Conservation (phyloP, 2,797 vertebrate species). For the Catostomus latipinnis region DNA sequence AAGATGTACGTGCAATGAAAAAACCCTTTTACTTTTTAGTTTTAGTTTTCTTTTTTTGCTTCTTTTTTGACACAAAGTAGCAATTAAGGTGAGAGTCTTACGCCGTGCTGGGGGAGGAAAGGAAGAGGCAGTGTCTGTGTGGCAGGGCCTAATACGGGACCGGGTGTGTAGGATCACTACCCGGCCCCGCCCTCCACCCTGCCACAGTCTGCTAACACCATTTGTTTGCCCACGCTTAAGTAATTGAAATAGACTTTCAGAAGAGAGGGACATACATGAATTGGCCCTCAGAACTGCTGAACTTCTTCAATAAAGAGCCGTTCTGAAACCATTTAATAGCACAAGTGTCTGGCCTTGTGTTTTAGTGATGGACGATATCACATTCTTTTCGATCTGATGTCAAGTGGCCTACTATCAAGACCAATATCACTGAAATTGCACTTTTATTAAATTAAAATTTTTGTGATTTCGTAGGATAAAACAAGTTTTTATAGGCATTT, state of each 20-base stretch:
- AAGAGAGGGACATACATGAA: constrained; percentile 49
- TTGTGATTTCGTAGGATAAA: no score
- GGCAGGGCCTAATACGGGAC: no score
- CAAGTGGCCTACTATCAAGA: no score
- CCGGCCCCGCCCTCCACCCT: no score
- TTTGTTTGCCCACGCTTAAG: constrained; percentile 42
- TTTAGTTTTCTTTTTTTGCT: not conserved
- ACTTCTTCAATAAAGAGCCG: constrained; percentile 26
- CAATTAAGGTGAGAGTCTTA: constrained; percentile 60
- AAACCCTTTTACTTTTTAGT: constrained; percentile 32
- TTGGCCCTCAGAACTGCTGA: constrained; percentile 51
- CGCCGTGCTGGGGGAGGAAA: constrained; percentile 8
- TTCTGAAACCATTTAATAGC: not conserved
- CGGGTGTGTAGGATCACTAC: no score
- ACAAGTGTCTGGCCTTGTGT: not conserved
- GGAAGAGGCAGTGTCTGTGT: not conserved
- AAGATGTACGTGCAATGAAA: constrained; percentile 49
- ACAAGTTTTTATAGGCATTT: no score
- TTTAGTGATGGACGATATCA: not conserved
- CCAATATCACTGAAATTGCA: no score
- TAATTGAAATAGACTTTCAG: constrained; percentile 63
- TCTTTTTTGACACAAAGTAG: constrained; percentile 47
- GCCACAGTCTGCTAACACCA: no score
- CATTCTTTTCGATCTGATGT: no score
- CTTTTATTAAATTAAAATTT: no score